Conservation (phyloP, 1,140 invertebrate species). For the Drosophila micromelanica region DNA sequence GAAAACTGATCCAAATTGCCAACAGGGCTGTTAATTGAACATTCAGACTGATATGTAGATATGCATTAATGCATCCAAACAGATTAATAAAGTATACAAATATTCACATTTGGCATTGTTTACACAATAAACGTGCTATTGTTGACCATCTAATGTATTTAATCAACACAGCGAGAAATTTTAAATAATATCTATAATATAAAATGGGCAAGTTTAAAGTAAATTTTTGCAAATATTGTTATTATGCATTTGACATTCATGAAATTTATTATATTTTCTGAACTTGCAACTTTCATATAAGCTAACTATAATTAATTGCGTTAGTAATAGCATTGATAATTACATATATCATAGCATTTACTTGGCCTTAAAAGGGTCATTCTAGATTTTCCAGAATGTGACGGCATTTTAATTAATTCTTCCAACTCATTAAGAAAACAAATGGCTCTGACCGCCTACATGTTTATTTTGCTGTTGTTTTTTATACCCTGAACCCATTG, state of each 20-base stretch:
- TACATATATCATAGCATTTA: slow-evolving; percentile 8
- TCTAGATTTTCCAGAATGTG: slow-evolving; percentile 8
- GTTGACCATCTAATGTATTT: background rate
- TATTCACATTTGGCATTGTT: slow-evolving; percentile 37
- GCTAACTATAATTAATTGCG: too few relatives aligned
- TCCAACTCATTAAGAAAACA: slow-evolving; percentile 27
- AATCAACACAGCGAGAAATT: background rate
- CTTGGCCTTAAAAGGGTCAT: slow-evolving; percentile 19
- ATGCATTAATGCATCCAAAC: slow-evolving; percentile 6
- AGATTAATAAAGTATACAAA: slow-evolving; percentile 47
- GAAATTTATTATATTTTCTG: too few relatives aligned
- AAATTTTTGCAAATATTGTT: too few relatives aligned
- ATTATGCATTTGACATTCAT: too few relatives aligned
- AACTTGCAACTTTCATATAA: too few relatives aligned
- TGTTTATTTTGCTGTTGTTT: slow-evolving; percentile 1
- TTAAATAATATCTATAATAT: background rate
- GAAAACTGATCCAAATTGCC: slow-evolving; percentile 48
- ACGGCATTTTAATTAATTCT: slow-evolving; percentile 47
- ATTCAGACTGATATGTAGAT: slow-evolving; percentile 10
- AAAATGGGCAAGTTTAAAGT: too few relatives aligned
- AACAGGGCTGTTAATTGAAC: slow-evolving; percentile 46
- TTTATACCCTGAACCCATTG: too few relatives aligned
- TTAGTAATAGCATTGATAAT: background rate
- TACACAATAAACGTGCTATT: background rate
- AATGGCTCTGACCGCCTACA: slow-evolving; percentile 25